Evolutionary conservation across 2,888 invertebrate species (phyloP), one percentile per base, ranked within the genome.

Genomic region (Zygogramma bicolorata): DNA sequence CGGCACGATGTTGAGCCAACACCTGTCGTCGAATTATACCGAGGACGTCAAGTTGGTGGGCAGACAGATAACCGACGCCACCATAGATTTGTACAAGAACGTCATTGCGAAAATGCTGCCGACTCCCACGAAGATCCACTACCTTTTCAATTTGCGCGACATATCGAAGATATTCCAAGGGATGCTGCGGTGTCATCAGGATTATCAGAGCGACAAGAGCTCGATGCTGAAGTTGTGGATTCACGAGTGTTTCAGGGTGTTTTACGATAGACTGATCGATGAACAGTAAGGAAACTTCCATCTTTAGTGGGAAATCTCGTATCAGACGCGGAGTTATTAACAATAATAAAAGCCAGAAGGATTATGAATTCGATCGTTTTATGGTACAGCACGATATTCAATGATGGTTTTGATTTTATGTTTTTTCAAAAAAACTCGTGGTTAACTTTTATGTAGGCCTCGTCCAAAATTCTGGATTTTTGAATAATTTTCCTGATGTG

Each of bases 61-160:
- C 89, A 84, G 85, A 81, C 89, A 90, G 38, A 89, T 96, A 15
- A 92, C 96, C 0, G 83, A 89, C 67, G 93, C 95, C 0, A 94
- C 95, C 0, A 92, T 97, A 80, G 92, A 93, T 76, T 88, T 96
- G 78, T 97, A 95, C 86, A 91, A 93, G 81, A 90, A 90, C 76
- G 93, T 96, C 0, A 90, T 90, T 0, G 87, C 85, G 0, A 94
- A 93, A 83, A 92, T 97, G 88, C 87, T 97, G 49, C 97, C 97
- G 0, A 97, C 96, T 0, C 97, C 97, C 0, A 90, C 93, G 72
- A 97, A 96, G 86, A 95, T 94, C 85, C 97, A 97, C 87, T 97
- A 97, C 81, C 88, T 96, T 40, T 97, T 97, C 88, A 97, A 96
- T 86, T 87, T 97, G 81, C 88, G 96, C 77, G 97, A 97, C 82